A percentile compares a stretch with the other conserved stretches of the same genome.
These are phyloP conservation scores for Protaetia brevitarsis DNA, from an alignment of 1,140 invertebrate species.

Conservation along the genomic window DNA sequence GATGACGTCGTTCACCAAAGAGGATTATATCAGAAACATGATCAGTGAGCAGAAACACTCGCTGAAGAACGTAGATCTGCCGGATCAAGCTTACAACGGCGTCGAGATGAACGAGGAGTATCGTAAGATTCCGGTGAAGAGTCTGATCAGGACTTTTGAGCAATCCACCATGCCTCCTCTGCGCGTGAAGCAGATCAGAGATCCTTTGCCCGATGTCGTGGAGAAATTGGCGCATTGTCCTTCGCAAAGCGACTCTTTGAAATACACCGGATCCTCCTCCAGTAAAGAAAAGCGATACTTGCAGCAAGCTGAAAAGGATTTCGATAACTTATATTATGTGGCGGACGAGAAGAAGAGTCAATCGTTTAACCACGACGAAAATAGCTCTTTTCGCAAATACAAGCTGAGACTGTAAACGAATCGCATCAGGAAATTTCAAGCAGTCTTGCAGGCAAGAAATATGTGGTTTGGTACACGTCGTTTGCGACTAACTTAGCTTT, in stretches of 20 bases:
- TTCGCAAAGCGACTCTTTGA: conserved; percentile 11
- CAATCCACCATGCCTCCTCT: conserved; percentile 56
- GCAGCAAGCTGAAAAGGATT: conserved; percentile 38
- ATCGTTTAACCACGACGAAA: conserved; percentile 40
- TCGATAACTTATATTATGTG: conserved; percentile 40
- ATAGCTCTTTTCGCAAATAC: conserved; percentile 46
- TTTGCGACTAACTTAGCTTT: too few relatives aligned
- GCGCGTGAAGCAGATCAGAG: conserved; percentile 56
- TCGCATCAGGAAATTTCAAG: too few relatives aligned
- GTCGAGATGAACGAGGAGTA: conserved; percentile 49
- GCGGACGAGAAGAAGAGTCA: conserved; percentile 32
- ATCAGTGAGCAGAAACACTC: background rate
- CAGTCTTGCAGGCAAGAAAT: conserved; percentile 43
- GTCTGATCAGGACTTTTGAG: conserved; percentile 63
- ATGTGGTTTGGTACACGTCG: too few relatives aligned
- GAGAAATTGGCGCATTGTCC: background rate
- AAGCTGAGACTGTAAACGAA: too few relatives aligned
- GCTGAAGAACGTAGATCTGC: background rate
- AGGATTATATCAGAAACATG: background rate
- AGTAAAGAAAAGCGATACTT: background rate
- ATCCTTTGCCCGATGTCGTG: conserved; percentile 42
- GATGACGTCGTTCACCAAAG: background rate
- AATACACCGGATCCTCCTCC: background rate
- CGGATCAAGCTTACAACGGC: background rate
- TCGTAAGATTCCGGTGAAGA: conserved; percentile 60